phyloP scores from a whole-genome alignment of 2,888 invertebrate genomes.

The Hydrotaea diabolus region DNA sequence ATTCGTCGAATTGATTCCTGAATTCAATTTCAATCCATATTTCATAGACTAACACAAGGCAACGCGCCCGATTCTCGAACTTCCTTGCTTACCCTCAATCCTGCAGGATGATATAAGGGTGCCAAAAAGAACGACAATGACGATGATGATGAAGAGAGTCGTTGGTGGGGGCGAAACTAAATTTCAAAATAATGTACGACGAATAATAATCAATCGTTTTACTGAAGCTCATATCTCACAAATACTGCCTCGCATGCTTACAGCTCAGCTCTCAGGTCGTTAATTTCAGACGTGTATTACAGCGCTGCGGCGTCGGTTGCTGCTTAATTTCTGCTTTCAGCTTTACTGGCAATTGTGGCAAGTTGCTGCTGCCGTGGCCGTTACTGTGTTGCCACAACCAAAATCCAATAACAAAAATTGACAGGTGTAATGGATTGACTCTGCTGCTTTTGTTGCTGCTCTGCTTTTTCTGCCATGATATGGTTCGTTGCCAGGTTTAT shows the following conservation, averaged over 20 bases:
- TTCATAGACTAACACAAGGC: neutral
- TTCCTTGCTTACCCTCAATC: too few species aligned
- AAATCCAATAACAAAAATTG: constrained; percentile 63
- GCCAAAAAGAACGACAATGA: too few species aligned
- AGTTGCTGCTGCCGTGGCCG: neutral
- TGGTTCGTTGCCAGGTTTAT: neutral
- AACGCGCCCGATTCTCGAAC: too few species aligned
- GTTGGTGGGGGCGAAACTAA: neutral
- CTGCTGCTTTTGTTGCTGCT: neutral
- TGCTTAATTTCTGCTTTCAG: neutral
- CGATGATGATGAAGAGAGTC: too few species aligned
- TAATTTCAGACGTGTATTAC: constrained; percentile 30
- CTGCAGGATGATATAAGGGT: too few species aligned
- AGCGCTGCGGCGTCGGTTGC: neutral
- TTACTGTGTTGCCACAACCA: constrained; percentile 3
- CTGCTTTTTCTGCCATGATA: constrained; percentile 25
- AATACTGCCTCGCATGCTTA: too few species aligned
- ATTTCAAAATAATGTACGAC: neutral
- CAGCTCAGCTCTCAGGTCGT: neutral
- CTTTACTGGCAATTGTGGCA: neutral
- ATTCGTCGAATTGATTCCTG: neutral
- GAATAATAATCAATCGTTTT: constrained; percentile 14
- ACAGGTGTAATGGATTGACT: constrained; percentile 67
- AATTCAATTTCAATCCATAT: neutral
- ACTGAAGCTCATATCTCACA: neutral